Base-by-base conservation (phyloP, 2,888 invertebrate species). In the Spodoptera littoralis region DNA sequence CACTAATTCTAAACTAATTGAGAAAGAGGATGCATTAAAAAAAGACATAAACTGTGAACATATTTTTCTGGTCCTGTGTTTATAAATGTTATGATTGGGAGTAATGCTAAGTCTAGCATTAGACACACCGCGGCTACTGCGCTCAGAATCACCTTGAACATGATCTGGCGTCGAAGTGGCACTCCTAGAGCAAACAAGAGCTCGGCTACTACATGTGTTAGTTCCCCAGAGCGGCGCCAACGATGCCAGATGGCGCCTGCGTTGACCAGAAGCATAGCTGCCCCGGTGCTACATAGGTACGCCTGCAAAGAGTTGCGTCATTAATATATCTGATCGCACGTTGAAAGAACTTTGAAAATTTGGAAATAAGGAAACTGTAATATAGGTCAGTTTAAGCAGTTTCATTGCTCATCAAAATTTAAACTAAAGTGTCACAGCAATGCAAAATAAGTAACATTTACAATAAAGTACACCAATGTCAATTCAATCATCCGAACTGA, bases 181-280 rank as follows among this genome's bases (percentile, higher is more conserved):
- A 92, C 76, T 0, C 91, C 92, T 12, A 92, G 57, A 0, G 84
- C 76, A 8, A 71, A 65, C 6, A 92, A 83, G 1, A 92, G 77
- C 22, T 92, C 92, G 0, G 88, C 89, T 11, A 92, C 82, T 0
- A 86, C 88, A 0, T 73, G 82, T 0, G 90, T 92, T 12, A 91
- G 53, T 9, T 89, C 81, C 0, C 81, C 84, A 0, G 89, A 84
- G 0, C 36, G 42, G 0, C 66, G 73, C 92, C 92, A 93, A 0
- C 86, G 84, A 2, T 70, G 77, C 83, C 81, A 89, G 4, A 92
- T 82, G 0, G 79, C 80, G 0, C 73, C 82, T 0, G 89, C 85
- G 59, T 93, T 93, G 2, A 88, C 30, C 0, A 84, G 76, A 24
- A 92, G 70, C 0, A 90, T 47, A 0, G 82, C 68, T 1, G 83